These are phyloP conservation scores for Drosophila rellima DNA, from an alignment of 2,888 invertebrate genomes.

Conservation along the genomic window DNA sequence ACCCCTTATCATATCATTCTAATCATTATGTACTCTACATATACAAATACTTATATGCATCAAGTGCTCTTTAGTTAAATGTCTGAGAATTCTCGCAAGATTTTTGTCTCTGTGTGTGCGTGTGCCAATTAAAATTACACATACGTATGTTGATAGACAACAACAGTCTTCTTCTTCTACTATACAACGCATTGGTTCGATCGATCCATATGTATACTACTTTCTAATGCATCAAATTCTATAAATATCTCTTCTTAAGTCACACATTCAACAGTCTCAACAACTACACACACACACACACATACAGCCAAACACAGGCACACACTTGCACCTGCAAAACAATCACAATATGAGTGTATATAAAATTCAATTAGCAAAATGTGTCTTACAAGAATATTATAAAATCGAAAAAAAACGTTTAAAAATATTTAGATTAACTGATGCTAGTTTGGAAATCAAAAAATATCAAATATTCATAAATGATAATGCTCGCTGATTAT, in stretches of 20 bases:
- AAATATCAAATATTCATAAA: background rate
- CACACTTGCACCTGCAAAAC: conserved; percentile 49
- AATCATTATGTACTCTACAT: conserved; percentile 48
- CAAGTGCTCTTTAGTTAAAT: conserved; percentile 65
- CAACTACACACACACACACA: conserved; percentile 14
- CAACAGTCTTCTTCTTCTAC: conserved; percentile 35
- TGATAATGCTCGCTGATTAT: background rate
- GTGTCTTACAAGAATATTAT: background rate
- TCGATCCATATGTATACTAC: conserved; percentile 17
- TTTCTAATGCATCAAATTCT: conserved; percentile 22
- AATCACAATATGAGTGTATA: conserved; percentile 23
- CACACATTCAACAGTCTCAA: conserved; percentile 40
- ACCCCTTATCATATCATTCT: conserved; percentile 27
- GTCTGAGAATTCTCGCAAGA: conserved; percentile 42
- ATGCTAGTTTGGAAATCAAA: conserved; percentile 2
- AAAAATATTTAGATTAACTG: background rate
- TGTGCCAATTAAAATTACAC: conserved; percentile 47
- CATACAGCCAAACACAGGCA: no score
- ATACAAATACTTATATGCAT: conserved; percentile 30
- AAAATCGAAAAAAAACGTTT: background rate
- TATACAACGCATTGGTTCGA: conserved; percentile 26
- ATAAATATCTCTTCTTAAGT: conserved; percentile 14
- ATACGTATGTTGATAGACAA: conserved; percentile 27
- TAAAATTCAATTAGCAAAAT: conserved; percentile 19
- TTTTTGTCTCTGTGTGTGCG: conserved; percentile 69